These are phyloP conservation scores for Hippasteria phrygiana DNA, from an alignment of 53 echinoderm and acorn worm genomes.

Conservation along the genomic window DNA sequence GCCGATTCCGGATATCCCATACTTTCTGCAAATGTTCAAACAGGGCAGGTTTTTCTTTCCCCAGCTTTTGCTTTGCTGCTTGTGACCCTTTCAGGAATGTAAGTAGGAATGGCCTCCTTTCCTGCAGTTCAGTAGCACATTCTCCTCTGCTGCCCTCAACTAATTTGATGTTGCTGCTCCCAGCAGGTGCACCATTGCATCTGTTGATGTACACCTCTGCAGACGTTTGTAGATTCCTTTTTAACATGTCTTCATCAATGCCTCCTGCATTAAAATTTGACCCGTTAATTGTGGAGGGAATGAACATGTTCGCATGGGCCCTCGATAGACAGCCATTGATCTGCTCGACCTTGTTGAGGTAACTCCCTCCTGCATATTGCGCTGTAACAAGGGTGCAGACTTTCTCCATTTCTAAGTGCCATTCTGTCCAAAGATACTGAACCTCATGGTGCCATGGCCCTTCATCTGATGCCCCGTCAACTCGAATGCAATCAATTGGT, in stretches of 20 bases:
- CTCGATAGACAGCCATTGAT: constrained; percentile 54
- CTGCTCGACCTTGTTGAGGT: constrained; percentile 52
- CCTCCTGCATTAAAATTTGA: constrained; percentile 44
- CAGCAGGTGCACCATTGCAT: constrained; percentile 42
- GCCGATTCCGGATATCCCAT: constrained; percentile 28
- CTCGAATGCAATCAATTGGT: constrained; percentile 55
- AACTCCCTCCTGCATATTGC: constrained; percentile 58
- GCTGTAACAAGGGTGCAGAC: constrained; percentile 42
- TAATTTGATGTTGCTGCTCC: constrained; percentile 45
- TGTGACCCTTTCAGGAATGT: constrained; percentile 69
- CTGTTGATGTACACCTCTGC: constrained; percentile 50
- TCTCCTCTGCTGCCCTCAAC: constrained; percentile 35
- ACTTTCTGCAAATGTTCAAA: constrained; percentile 45
- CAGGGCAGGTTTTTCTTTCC: constrained; percentile 42
- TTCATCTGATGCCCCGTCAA: constrained; percentile 61
- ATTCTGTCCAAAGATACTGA: constrained; percentile 37
- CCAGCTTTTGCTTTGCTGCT: constrained; percentile 37
- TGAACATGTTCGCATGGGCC: constrained; percentile 59
- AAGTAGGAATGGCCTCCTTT: constrained; percentile 27
- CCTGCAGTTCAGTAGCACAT: constrained; percentile 17
- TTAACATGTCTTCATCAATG: constrained; percentile 31
- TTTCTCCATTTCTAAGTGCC: constrained; percentile 13
- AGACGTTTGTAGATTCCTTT: constrained; percentile 48
- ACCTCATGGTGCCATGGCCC: constrained; percentile 49
- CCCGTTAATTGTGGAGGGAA: constrained; percentile 59